These are phyloP conservation scores for Microtus ochrogaster DNA, from an alignment of 2,113 vertebrate species.

Conservation along the genomic window DNA sequence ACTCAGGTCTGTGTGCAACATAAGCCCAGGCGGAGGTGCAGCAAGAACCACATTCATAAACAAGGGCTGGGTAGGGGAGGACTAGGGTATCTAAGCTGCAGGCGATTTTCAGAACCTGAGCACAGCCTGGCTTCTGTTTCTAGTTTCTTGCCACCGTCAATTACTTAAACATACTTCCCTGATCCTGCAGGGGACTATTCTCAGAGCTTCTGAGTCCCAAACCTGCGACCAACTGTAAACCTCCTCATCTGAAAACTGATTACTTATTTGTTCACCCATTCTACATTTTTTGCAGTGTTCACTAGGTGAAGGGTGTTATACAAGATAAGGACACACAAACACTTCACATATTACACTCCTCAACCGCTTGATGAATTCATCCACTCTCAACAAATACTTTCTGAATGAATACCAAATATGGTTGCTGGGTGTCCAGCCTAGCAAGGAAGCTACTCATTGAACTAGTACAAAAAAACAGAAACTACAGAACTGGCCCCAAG, in stretches of 20 bases:
- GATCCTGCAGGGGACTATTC: background rate
- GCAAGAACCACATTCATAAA: background rate
- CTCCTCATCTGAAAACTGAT: background rate
- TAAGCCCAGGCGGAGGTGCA: background rate
- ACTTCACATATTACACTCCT: background rate
- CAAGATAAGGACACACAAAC: slow-evolving; percentile 12
- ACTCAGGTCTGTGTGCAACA: background rate
- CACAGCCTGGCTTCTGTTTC: background rate
- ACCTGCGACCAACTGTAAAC: background rate
- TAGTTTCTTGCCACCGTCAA: background rate
- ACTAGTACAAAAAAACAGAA: background rate
- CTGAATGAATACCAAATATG: background rate
- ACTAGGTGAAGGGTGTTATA: background rate
- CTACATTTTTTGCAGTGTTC: background rate
- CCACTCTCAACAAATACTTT: slow-evolving; percentile 13
- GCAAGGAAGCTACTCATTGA: background rate
- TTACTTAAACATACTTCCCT: background rate
- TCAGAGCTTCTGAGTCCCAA: background rate
- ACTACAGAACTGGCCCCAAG: background rate
- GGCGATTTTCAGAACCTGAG: background rate
- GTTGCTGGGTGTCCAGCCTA: background rate
- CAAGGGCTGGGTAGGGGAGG: background rate
- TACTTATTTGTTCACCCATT: background rate
- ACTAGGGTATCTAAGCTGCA: background rate
- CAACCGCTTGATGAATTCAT: slow-evolving; percentile 35